A percentile compares a stretch with the other conserved stretches of the same genome.
phyloP scores from a whole-genome alignment of 2,888 invertebrate genomes.

The Drosophila pseudotalamancana region DNA sequence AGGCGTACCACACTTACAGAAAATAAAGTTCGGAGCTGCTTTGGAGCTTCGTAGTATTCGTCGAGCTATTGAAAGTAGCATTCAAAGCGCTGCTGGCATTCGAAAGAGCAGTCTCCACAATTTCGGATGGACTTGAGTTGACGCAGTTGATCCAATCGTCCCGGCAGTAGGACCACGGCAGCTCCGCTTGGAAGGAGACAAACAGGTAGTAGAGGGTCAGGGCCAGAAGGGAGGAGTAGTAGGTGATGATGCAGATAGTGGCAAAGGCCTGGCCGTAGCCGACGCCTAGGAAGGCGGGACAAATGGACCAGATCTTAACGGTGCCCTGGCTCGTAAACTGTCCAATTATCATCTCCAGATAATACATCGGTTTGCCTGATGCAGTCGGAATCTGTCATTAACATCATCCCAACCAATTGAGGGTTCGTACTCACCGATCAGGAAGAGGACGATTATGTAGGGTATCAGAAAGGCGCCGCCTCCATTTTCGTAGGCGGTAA shows the following conservation, averaged over 20 bases:
- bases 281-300: slow-evolving; percentile 91
- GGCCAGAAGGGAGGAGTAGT: slow-evolving; percentile 91
- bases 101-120: slow-evolving; percentile 10
- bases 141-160: slow-evolving; percentile 81
- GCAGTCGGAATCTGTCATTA: not conserved
- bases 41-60: slow-evolving; percentile 47
- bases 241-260: slow-evolving; percentile 88
- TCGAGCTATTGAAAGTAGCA: not conserved
- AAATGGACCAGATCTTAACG: slow-evolving; percentile 88
- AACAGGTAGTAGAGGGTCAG: slow-evolving; percentile 90
- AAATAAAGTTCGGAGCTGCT: slow-evolving; percentile 88
- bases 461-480: slow-evolving; percentile 91
- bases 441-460: slow-evolving; percentile 88
- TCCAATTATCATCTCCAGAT: slow-evolving; percentile 92
- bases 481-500: slow-evolving; percentile 89
- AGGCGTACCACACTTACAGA: too few species aligned
- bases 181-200: slow-evolving; percentile 88
- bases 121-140: slow-evolving; percentile 63
- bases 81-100: slow-evolving; percentile 6
- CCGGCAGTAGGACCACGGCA: slow-evolving; percentile 90
- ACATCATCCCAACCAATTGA: too few species aligned
- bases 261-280: slow-evolving; percentile 88
- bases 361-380: slow-evolving; percentile 91
- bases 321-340: slow-evolving; percentile 93
- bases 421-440: slow-evolving; percentile 84